Conservation (phyloP, 2,113 vertebrate genomes). For the Edolisoma coerulescens region DNA sequence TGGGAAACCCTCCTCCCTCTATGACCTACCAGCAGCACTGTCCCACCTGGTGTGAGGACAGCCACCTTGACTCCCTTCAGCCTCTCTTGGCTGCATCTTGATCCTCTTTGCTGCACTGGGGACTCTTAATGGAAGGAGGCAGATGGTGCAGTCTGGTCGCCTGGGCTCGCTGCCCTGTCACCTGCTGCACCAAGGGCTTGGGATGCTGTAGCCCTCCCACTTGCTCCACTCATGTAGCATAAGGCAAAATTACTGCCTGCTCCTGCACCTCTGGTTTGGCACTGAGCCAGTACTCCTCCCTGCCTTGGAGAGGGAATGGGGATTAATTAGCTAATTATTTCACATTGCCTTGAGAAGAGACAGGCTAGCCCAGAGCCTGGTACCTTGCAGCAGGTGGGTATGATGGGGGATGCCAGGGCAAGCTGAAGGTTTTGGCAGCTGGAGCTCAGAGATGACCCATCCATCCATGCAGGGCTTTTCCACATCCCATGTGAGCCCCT, state of each 20-base stretch:
- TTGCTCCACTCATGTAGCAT: neutral
- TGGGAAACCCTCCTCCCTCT: neutral
- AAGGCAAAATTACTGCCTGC: neutral
- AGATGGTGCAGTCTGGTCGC: neutral
- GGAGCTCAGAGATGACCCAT: neutral
- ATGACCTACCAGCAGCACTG: neutral
- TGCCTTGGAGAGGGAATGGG: fast-evolving
- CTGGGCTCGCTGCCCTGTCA: neutral
- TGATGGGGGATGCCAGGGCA: neutral
- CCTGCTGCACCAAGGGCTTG: fast-evolving
- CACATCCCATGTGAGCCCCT: neutral
- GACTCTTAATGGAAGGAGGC: too few species aligned
- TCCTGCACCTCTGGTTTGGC: neutral
- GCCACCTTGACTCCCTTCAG: neutral
- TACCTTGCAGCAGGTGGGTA: neutral
- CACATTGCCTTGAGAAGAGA: neutral
- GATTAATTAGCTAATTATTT: neutral
- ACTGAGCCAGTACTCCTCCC: neutral
- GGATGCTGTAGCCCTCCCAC: neutral
- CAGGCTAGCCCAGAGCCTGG: neutral
- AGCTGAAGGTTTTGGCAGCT: neutral
- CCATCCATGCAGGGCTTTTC: neutral
- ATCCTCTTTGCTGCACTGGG: neutral
- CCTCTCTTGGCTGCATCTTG: neutral
- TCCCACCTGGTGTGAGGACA: neutral